Evolutionary conservation across 1,140 invertebrate genomes (phyloP).

Genomic region (Calosoma granatense): DNA sequence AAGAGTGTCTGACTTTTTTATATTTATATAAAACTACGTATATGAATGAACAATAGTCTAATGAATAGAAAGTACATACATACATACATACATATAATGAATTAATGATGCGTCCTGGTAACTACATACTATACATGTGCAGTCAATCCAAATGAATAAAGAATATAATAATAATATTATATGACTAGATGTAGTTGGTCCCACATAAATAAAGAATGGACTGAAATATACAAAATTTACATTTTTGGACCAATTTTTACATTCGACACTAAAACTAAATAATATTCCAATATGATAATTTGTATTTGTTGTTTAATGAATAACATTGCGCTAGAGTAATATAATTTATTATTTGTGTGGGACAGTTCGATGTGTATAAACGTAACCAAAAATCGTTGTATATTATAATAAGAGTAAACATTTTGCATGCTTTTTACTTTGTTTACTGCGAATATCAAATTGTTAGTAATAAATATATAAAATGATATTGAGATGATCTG

Average conservation of each 20-base stretch:
- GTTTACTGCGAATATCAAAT: constrained; percentile 1
- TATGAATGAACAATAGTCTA: background rate
- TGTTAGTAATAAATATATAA: background rate
- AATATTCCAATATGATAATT: background rate
- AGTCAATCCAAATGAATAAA: background rate
- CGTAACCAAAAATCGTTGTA: background rate
- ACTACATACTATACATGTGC: background rate
- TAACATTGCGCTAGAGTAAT: no score
- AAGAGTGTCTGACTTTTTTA: background rate
- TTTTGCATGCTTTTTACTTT: constrained; percentile 6
- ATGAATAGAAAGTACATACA: background rate
- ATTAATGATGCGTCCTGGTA: background rate
- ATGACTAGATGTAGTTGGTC: background rate
- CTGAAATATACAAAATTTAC: background rate
- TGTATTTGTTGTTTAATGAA: background rate
- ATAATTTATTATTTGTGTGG: background rate
- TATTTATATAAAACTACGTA: background rate
- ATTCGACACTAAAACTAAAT: background rate
- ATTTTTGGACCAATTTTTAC: constrained; percentile 4
- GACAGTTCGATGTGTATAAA: background rate
- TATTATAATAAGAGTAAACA: constrained; percentile 5
- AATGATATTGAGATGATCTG: background rate
- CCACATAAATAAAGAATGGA: background rate
- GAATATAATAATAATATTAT: background rate
- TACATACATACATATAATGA: background rate